These are phyloP conservation scores for Magallana angulata DNA, from an alignment of 1,140 invertebrate genomes.

Conservation along the genomic window DNA sequence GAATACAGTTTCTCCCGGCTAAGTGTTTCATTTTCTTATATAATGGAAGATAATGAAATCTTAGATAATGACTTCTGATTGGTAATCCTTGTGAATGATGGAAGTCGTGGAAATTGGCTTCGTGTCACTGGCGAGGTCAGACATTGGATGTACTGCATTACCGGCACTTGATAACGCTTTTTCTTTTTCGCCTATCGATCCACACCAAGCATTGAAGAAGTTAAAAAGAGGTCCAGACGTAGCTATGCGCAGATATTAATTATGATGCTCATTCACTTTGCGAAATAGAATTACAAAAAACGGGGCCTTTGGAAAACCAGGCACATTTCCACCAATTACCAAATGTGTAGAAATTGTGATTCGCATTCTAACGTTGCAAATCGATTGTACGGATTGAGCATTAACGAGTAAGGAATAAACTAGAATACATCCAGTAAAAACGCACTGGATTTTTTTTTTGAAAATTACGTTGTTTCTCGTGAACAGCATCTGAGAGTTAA, in stretches of 20 bases:
- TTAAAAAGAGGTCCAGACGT: not conserved
- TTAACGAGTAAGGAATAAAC: slow-evolving; percentile 15
- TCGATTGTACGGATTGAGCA: slow-evolving; percentile 18
- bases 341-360: slow-evolving; percentile 27
- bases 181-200: slow-evolving; percentile 5
- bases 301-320: not conserved
- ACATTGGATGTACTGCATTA: not conserved
- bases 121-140: not conserved
- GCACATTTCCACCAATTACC: slow-evolving; percentile 26
- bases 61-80: slow-evolving; percentile 14
- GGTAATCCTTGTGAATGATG: not conserved
- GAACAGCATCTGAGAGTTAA: slow-evolving; percentile 2
- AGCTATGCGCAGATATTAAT: slow-evolving; percentile 31
- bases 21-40: too few relatives aligned
- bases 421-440: slow-evolving; percentile 20
- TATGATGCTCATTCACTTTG: slow-evolving; percentile 26
- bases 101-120: slow-evolving; percentile 14
- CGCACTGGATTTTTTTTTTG: not conserved
- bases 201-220: not conserved
- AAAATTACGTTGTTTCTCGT: slow-evolving; percentile 32
- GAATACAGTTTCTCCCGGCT: too few relatives aligned
- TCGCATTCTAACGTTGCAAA: slow-evolving; percentile 11
- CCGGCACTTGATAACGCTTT: not conserved
- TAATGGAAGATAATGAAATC: slow-evolving; percentile 20
- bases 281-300: slow-evolving; percentile 27